phyloP scores from a whole-genome alignment of 2,113 vertebrate species.

The Amazona guildingii region DNA sequence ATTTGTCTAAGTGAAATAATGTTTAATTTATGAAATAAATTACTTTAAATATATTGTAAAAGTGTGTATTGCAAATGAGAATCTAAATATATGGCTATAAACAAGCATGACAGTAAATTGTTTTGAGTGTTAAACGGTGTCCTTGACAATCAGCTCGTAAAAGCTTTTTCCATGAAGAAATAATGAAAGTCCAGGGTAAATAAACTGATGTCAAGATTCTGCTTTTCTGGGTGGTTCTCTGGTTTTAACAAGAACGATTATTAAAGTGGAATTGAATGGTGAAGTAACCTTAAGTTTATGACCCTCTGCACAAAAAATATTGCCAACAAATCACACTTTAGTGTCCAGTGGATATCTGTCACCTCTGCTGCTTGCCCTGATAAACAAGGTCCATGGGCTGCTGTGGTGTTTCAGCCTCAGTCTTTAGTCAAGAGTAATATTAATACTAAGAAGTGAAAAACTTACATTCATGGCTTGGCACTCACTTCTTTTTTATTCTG shows the following conservation, averaged over 20 bases:
- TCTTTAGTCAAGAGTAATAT: neutral
- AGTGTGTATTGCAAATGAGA: neutral
- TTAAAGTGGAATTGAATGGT: neutral
- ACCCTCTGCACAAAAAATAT: neutral
- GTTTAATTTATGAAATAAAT: neutral
- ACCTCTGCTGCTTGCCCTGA: neutral
- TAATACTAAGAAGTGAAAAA: neutral
- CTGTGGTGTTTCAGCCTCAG: neutral
- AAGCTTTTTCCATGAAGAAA: neutral
- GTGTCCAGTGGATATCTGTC: neutral
- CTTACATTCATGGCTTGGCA: neutral
- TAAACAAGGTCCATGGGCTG: neutral
- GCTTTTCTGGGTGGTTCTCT: neutral
- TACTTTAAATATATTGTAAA: neutral
- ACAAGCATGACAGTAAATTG: neutral
- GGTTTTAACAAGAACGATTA: neutral
- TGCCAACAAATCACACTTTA: neutral
- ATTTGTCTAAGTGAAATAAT: neutral
- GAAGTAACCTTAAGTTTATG: neutral
- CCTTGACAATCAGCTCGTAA: neutral
- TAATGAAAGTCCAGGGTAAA: neutral
- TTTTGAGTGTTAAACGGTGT: neutral
- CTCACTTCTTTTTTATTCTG: neutral
- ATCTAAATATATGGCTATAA: neutral
- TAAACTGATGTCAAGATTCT: neutral